A percentile compares a stretch with the other conserved stretches of the same genome.
phyloP scores from a whole-genome alignment of 1,140 invertebrate species.

The Ceratina australensis region DNA sequence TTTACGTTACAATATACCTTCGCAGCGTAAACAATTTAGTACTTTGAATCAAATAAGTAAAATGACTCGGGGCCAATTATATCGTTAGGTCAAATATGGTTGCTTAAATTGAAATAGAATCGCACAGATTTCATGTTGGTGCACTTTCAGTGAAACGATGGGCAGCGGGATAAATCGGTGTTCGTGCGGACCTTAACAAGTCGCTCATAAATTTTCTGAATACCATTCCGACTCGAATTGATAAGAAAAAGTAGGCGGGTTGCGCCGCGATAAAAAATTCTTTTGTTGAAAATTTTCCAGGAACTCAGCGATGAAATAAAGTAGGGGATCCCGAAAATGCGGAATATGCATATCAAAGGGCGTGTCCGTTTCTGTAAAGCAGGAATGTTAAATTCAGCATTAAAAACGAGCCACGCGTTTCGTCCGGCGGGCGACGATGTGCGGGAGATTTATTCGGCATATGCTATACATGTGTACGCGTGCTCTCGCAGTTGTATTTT shows the following conservation, averaged over 20 bases:
- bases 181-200: slow-evolving; percentile 4
- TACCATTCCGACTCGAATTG: no score
- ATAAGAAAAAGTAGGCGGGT: no score
- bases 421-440: not conserved
- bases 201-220: not conserved
- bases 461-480: not conserved
- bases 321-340: not conserved
- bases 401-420: slow-evolving; percentile 10
- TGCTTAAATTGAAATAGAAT: no score
- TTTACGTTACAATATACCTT: no score
- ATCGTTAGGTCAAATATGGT: no score
- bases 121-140: not conserved
- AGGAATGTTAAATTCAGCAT: slow-evolving; percentile 24
- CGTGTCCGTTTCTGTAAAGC: not conserved
- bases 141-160: not conserved
- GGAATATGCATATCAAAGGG: not conserved
- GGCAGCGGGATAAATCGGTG: not conserved
- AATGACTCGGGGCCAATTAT: no score
- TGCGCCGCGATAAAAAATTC: no score
- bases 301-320: not conserved
- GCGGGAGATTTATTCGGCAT: slow-evolving; percentile 32
- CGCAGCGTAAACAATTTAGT: no score
- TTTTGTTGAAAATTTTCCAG: not conserved
- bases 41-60: no score
- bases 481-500: not conserved